Evolutionary conservation across 1,140 invertebrate genomes (phyloP).

Genomic region (Lepidurus couesii): DNA sequence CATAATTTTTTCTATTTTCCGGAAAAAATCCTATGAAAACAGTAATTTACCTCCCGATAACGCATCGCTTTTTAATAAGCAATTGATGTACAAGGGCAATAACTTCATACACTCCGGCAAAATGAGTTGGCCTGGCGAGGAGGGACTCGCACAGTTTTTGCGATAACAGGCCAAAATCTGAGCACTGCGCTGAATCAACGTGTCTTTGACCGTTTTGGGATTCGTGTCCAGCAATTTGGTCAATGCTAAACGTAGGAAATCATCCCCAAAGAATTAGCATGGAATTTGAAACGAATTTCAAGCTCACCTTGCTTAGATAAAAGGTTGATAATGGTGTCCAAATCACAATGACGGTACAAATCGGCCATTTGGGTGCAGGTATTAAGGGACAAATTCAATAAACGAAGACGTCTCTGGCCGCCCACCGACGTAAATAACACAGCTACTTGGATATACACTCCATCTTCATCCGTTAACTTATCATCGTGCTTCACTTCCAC

Average conservation of each 20-base stretch:
- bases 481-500: conserved; percentile 99
- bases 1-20: neutral
- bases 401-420: conserved; percentile 81
- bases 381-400: conserved; percentile 87
- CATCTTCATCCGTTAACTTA: conserved; percentile 87
- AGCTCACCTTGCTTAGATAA: conserved; percentile 77
- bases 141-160: conserved; percentile 86
- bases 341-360: conserved; percentile 84
- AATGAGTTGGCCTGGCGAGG: conserved; percentile 88
- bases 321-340: conserved; percentile 91
- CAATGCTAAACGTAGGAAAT: conserved; percentile 49
- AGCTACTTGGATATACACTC: conserved; percentile 84
- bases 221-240: conserved; percentile 67
- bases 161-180: conserved; percentile 87
- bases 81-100: conserved; percentile 89
- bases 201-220: conserved; percentile 70
- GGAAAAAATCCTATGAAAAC: conserved; percentile 38
- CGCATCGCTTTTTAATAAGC: conserved; percentile 86
- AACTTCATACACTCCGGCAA: conserved; percentile 97
- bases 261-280: conserved; percentile 25
- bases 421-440: conserved; percentile 87
- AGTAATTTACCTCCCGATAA: conserved; percentile 66
- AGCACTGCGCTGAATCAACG: conserved; percentile 65
- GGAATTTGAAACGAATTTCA: neutral
- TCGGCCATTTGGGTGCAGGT: conserved; percentile 88